Evolutionary conservation across 2,888 invertebrate species (phyloP).

Genomic region (Lasius fuliginosus): DNA sequence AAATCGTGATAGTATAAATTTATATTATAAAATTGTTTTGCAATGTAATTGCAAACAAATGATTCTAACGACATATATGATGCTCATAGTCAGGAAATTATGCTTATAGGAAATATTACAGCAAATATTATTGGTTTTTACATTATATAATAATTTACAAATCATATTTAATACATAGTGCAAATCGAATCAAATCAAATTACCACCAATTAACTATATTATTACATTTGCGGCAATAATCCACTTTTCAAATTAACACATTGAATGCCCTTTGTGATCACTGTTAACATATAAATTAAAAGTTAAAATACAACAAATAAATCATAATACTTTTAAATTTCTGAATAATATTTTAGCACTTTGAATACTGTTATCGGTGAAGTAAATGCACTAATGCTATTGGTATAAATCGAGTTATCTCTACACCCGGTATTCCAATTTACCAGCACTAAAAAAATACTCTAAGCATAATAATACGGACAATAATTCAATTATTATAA

Average conservation of each 20-base stretch:
- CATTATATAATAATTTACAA: conserved; percentile 6
- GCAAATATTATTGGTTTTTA: not conserved
- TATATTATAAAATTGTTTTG: not conserved
- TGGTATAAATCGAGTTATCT: not conserved
- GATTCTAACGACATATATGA: not conserved
- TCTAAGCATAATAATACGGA: not conserved
- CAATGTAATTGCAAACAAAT: not conserved
- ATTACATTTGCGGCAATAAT: not conserved
- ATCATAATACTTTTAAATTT: conserved; percentile 2
- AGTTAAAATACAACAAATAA: not conserved
- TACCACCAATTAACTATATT: not conserved
- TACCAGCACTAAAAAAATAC: not conserved
- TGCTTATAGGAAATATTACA: not conserved
- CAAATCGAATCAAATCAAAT: not conserved
- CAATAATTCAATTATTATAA: not conserved
- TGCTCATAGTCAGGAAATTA: not conserved
- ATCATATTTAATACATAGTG: not conserved
- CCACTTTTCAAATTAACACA: not conserved
- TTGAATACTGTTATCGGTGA: not conserved
- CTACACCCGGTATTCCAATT: not conserved
- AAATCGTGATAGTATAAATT: not conserved
- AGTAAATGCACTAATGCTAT: not conserved
- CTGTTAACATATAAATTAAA: not conserved
- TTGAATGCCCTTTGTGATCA: not conserved
- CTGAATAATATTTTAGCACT: too few species aligned